Evolutionary conservation across 1,140 invertebrate species (phyloP), one percentile per base, ranked within the genome.

Genomic region (Drosophila rufa): DNA sequence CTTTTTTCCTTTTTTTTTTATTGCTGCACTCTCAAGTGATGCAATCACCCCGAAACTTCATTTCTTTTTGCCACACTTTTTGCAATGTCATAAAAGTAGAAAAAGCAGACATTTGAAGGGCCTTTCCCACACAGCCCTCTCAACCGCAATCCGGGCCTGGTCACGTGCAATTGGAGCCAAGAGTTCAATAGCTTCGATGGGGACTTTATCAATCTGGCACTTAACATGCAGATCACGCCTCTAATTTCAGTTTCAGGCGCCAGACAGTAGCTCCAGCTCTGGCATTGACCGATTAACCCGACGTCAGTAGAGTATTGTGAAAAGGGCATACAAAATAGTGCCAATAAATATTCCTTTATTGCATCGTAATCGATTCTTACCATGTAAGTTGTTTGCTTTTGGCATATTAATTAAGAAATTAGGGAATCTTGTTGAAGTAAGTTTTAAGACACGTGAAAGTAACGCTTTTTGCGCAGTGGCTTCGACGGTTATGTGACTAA

Each of bases 271-370:
- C 51, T 19, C 7, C 14, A 55, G 43, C 17, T 42, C 17, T 55
- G 83, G 56, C 83, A 89, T 89, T 89, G 84, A 83, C 83, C 83
- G 57, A 74, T 57, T 79, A 89, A 82, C 62, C 47, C 4, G 51
- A 55, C 17, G 14, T 15, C 19, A 4, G 3, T 11, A 15, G 30
- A 48, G 25, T 55, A 33, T 82, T 86, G 58, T 45, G 75, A 65
- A 85, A 79, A 58, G 27, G 42, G 4, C 12, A 43, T 17, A 11
- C 17, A 22, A 0, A 0, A 40, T 48, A 38, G 15, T 14, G 38
- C 17, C 27, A 64, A 67, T 12, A 66, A 65, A 46, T 46, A 46
- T 66, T 47, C 8, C 30, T 40, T 43, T 11, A 46, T 33, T 25
- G 7, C 5, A 7, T 15, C 17, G 17, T 38, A 55, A 55, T 55